A percentile compares a stretch with the other conserved stretches of the same genome.
Evolutionary conservation across 2,888 invertebrate genomes (phyloP).

Genomic region (Dorcus hopei): DNA sequence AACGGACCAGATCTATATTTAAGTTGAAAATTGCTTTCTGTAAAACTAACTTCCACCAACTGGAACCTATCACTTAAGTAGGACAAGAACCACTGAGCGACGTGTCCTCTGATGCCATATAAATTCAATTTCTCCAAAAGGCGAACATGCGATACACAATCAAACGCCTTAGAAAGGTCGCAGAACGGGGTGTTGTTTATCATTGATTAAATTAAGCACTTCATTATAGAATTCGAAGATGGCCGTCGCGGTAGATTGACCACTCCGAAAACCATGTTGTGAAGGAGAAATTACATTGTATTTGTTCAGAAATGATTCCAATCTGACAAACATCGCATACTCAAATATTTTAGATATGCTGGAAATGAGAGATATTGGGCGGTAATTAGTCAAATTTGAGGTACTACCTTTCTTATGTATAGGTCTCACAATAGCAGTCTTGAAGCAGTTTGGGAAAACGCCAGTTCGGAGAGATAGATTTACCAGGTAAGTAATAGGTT

Average conservation of each 20-base stretch:
- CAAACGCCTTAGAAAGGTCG: background rate
- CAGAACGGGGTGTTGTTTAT: background rate
- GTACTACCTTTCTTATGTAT: background rate
- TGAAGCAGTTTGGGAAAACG: background rate
- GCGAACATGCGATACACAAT: background rate
- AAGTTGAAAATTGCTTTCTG: background rate
- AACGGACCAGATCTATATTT: background rate
- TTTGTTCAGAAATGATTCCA: background rate
- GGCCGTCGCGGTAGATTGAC: background rate
- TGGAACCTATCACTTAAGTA: background rate
- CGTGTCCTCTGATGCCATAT: background rate
- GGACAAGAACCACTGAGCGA: background rate
- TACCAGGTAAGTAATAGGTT: background rate
- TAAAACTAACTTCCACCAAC: background rate
- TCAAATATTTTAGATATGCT: slow-evolving; percentile 1
- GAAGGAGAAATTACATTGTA: background rate
- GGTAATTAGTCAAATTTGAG: background rate
- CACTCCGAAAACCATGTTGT: background rate
- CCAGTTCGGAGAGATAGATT: background rate
- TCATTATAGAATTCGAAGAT: background rate
- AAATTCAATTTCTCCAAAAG: background rate
- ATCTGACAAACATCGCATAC: background rate
- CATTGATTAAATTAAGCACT: background rate
- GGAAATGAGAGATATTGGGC: background rate
- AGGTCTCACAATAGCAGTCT: background rate